Evolutionary conservation across 1,140 invertebrate genomes (phyloP), one percentile per base, ranked within the genome.

Genomic region (Brachionus rotundiformis): DNA sequence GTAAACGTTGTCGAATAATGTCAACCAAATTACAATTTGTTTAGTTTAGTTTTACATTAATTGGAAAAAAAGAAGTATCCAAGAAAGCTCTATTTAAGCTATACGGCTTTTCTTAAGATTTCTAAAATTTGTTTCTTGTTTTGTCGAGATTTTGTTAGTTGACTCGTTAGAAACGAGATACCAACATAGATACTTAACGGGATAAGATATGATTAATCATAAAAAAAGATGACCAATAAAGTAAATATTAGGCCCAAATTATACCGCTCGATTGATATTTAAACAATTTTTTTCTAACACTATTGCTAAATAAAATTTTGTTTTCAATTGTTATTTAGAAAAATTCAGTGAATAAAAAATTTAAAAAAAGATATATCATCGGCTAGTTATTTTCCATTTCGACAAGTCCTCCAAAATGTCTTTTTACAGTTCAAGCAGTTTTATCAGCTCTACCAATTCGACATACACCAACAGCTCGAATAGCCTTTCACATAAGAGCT

Each of bases 21-120:
- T 68, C 63, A 68, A 68, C 11, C 29, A 54, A 54, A 54, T 54
- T 54, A 54, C 31, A 68, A 68, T 33, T 68, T 68, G 33, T 33
- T 68, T 68, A 33, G 63, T 68, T 68, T 68, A 68, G 63, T 68
- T 68, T 68, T 68, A 68, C 63, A 68, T 68, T 36, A 36, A 68
- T 68, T 36, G 63, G 36, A 68, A 33, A 68, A 31, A 68, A 19
- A 68, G 63, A 68, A 54, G 47, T 16, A 54, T 16, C 23, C n/a
- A 68, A 36, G 33, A 36, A 68, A 36, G n/a, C 8, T 36, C 63
- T 68, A 68, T 68, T 68, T 68, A 68, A 68, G 63, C 63, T 68
- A 36, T 36, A 68, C 63, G 29, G 63, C 63, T 68, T 68, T 68
- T 68, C 29, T 33, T 16, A 36, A 31, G 36, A 16, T 68, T 68